Evolutionary conservation across 2,888 invertebrate genomes (phyloP).

Genomic region (Eupelmus urozonus): DNA sequence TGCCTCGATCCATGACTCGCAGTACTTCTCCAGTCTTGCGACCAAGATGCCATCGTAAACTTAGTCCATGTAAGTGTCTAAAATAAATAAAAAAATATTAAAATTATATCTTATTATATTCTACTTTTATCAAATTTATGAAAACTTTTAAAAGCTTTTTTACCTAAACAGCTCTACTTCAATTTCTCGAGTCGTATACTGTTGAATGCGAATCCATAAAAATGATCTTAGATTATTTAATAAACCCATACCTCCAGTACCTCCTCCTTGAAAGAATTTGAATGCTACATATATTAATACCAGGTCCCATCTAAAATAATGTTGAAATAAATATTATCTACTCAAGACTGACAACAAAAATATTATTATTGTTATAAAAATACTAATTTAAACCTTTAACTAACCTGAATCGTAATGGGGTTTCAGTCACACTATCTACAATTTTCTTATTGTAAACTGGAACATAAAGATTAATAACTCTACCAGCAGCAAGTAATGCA

Average conservation of each 20-base stretch:
- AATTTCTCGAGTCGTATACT: constrained; percentile 95
- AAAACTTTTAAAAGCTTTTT: constrained; percentile 30
- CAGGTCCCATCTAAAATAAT: constrained; percentile 91
- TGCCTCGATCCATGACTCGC: constrained; percentile 97
- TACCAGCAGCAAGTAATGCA: constrained; percentile 85
- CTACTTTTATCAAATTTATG: background rate
- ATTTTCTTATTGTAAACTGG: constrained; percentile 96
- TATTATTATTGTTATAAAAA: background rate
- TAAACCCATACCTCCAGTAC: constrained; percentile 94
- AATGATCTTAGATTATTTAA: constrained; percentile 94
- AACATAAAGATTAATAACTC: constrained; percentile 93
- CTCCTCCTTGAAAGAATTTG: constrained; percentile 97
- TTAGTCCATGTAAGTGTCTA: constrained; percentile 92
- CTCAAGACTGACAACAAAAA: no score
- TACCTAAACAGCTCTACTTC: constrained; percentile 81
- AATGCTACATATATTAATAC: constrained; percentile 91
- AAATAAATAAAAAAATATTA: constrained; percentile 77
- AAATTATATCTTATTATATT: background rate
- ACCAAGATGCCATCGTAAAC: constrained; percentile 95
- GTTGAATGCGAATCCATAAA: constrained; percentile 96
- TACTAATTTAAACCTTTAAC: constrained; percentile 65
- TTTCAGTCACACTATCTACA: constrained; percentile 76
- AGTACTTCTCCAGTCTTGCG: constrained; percentile 98
- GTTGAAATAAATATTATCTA: constrained; percentile 1
- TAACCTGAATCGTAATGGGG: constrained; percentile 69